Evolutionary conservation across 1,140 invertebrate genomes (phyloP), one percentile per base, ranked within the genome.

Genomic region (Lanistes nyassanus): DNA sequence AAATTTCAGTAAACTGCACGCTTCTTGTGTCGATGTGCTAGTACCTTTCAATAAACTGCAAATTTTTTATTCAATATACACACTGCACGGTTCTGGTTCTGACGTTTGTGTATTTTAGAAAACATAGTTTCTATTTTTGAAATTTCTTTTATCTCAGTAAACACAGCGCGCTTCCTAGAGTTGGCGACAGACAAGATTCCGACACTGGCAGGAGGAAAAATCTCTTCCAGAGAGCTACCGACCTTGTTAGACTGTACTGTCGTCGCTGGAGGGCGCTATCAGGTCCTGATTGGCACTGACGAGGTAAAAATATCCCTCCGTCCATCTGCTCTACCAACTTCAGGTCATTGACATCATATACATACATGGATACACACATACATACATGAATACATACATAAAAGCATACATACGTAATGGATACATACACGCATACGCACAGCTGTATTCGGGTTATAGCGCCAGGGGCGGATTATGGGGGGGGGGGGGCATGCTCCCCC

Each of bases 131-230:
- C 23, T 13, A 23, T 23, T 53, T 13, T 53, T 23, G 51, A 13
- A 53, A 23, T 53, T 53, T 53, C 13, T 53, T 13, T 23, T 13
- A 53, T 13, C 13, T 5, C 84, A 97, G 95, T 96, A 72, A 91
- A 93, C 76, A 94, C 95, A 92, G 91, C 91, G 62, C 87, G 92
- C 67, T 93, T 95, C 74, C 89, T 95, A 11, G 88, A 90, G 36
- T 89, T 91, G 34, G 92, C 93, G 13, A 90, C 90, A 13, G 85
- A 89, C 0, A 83, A 89, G 67, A 92, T 96, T 73, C 92, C 94
- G 1, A 94, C 92, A 36, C 94, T 96, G 78, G 91, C 90, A 62
- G 95, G 95, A 3, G 90, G 95, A 19, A 95, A 90, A 76, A 85
- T 83, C 76, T 83, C 81, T 13, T 81, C 79, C 13, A 58, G 71